These are phyloP conservation scores for Dendrophyllia cribrosa DNA, from an alignment of 64 coral and sea anemone species.

Conservation along the genomic window DNA sequence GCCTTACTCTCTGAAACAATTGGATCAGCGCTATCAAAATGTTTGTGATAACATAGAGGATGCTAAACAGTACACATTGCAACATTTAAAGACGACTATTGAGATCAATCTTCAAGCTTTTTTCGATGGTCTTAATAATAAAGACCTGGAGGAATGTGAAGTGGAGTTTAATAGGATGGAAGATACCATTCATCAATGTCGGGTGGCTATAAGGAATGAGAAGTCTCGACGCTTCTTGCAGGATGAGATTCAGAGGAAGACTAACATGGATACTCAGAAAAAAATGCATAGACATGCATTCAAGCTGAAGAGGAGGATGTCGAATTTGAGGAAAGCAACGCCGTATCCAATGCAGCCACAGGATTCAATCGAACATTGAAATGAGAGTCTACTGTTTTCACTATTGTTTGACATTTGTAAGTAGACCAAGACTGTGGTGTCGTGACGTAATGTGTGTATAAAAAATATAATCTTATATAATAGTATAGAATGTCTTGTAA, in stretches of 20 bases:
- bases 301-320: conserved; percentile 8
- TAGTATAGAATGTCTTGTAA: too few species aligned
- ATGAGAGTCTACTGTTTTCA: too few species aligned
- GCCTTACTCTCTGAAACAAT: conserved; percentile 36
- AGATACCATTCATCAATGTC: too few species aligned
- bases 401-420: too few species aligned
- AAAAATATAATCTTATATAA: too few species aligned
- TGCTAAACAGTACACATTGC: conserved; percentile 33
- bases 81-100: conserved; percentile 17
- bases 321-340: neutral
- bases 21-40: conserved; percentile 28
- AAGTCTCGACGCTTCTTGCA: too few species aligned
- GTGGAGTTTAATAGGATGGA: neutral
- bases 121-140: conserved; percentile 1
- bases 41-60: conserved; percentile 39
- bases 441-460: too few species aligned
- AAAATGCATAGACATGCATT: neutral
- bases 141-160: conserved; percentile 22
- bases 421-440: too few species aligned
- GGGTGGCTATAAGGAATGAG: too few species aligned
- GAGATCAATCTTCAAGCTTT: too few species aligned
- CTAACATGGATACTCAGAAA: conserved; percentile 14
- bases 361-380: too few species aligned
- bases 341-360: neutral
- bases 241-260: conserved; percentile 8